A percentile compares a stretch with the other conserved stretches of the same genome.
These are phyloP conservation scores for Antennarius maculatus DNA, from an alignment of 2,797 vertebrate species.

Conservation along the genomic window DNA sequence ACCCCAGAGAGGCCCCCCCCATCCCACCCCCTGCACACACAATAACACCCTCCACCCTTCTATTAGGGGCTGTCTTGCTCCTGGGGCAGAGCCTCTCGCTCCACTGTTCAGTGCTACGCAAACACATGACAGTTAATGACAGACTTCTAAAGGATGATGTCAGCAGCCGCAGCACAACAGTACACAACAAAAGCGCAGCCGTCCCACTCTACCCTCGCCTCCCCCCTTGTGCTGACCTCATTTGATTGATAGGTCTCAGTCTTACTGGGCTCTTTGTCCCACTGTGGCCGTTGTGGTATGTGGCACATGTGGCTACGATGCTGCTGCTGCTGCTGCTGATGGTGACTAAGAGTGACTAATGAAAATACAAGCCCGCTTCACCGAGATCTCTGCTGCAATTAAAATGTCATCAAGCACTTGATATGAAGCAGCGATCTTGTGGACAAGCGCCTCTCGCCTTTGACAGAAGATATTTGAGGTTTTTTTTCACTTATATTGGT, in stretches of 20 bases:
- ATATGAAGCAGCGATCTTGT: constrained; percentile 40
- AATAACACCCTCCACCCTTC: constrained; percentile 64
- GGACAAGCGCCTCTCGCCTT: not conserved
- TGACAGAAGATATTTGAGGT: too few relatives aligned
- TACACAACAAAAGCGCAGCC: constrained; percentile 55
- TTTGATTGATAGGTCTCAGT: constrained; percentile 67
- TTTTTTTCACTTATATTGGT: too few relatives aligned
- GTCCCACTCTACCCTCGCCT: constrained; percentile 38
- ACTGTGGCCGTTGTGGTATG: constrained; percentile 42
- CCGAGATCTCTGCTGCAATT: constrained; percentile 52
- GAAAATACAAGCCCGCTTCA: constrained; percentile 58
- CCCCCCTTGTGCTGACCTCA: constrained; percentile 64
- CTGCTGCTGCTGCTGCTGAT: constrained; percentile 28
- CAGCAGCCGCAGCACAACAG: constrained; percentile 64
- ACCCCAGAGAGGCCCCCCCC: constrained; percentile 28
- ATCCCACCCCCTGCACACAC: constrained; percentile 29
- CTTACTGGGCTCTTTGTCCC: constrained; percentile 71
- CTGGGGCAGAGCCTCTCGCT: constrained; percentile 30
- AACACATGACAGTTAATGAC: constrained; percentile 63
- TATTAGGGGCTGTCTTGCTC: constrained; percentile 51
- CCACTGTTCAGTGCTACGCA: constrained; percentile 18
- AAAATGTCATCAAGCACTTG: constrained; percentile 60
- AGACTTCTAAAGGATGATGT: constrained; percentile 71
- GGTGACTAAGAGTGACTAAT: constrained; percentile 74
- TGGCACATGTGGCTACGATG: constrained; percentile 51